Conservation (phyloP, 2,888 invertebrate genomes). For the Axea sp. region DNA sequence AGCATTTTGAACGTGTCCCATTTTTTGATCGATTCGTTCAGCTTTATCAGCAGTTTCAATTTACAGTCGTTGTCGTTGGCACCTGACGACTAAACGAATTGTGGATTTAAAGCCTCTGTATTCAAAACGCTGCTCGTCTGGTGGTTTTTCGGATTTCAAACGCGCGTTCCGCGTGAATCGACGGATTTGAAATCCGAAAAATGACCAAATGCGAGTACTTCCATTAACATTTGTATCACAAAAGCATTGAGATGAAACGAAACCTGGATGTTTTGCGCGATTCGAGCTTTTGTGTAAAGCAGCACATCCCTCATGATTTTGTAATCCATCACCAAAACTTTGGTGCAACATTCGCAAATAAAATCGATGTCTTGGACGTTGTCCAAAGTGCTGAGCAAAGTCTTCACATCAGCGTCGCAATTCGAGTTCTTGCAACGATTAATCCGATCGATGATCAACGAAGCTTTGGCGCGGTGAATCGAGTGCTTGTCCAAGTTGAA, state of each 20-base stretch:
- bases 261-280: slow-evolving; percentile 67
- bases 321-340: slow-evolving; percentile 74
- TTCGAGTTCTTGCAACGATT: slow-evolving; percentile 69
- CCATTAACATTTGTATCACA: no score
- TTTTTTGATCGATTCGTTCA: slow-evolving; percentile 70
- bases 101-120: no score
- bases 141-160: no score
- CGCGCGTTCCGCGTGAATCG: no score
- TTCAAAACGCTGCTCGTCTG: no score
- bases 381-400: slow-evolving; percentile 77
- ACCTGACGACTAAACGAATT: no score
- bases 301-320: slow-evolving; percentile 72
- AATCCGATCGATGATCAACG: slow-evolving; percentile 73
- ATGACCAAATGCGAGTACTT: no score
- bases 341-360: slow-evolving; percentile 79
- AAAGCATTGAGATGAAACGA: no score
- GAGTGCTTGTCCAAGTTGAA: slow-evolving; percentile 78
- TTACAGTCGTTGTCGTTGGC: no score
- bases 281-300: slow-evolving; percentile 74
- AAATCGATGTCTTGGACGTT: slow-evolving; percentile 79
- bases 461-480: slow-evolving; percentile 79
- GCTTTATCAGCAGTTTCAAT: neutral
- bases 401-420: slow-evolving; percentile 72
- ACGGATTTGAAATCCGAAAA: no score
- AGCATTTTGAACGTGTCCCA: slow-evolving; percentile 79